Evolutionary conservation across 37 sponge, comb jelly and placozoan genomes (phyloP).

Genomic region (Eunapius fragilis): DNA sequence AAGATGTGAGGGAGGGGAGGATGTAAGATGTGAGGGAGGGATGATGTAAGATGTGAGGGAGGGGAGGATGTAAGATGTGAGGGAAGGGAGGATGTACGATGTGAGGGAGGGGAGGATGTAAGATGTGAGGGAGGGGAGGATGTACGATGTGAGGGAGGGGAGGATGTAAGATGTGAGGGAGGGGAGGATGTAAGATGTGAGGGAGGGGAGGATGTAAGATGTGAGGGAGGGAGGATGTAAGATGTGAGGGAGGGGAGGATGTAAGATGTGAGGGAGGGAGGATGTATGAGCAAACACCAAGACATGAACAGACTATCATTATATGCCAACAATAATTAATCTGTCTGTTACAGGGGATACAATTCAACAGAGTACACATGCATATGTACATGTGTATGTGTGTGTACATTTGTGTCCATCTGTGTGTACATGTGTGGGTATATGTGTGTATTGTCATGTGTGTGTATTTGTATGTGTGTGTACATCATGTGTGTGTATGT

Average conservation of each 20-base stretch:
- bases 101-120: not conserved
- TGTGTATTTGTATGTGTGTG: too few relatives aligned
- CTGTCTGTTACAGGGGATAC: too few relatives aligned
- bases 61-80: not conserved
- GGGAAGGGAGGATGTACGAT: not conserved
- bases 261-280: not conserved
- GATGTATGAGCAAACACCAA: too few relatives aligned
- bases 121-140: not conserved
- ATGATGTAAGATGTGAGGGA: not conserved
- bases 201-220: not conserved
- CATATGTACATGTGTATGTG: too few relatives aligned
- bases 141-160: not conserved
- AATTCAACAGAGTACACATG: too few relatives aligned
- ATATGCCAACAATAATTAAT: too few relatives aligned
- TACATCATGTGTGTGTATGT: too few relatives aligned
- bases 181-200: not conserved
- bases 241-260: not conserved
- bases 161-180: not conserved
- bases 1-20: conserved; percentile 10
- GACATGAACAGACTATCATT: too few relatives aligned
- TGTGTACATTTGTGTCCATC: too few relatives aligned
- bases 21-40: conserved; percentile 2
- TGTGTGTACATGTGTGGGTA: too few relatives aligned
- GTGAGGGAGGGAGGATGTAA: not conserved
- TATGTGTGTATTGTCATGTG: too few relatives aligned